Conservation (phyloP, 2,888 invertebrate species). For the Clitarchus hookeri region DNA sequence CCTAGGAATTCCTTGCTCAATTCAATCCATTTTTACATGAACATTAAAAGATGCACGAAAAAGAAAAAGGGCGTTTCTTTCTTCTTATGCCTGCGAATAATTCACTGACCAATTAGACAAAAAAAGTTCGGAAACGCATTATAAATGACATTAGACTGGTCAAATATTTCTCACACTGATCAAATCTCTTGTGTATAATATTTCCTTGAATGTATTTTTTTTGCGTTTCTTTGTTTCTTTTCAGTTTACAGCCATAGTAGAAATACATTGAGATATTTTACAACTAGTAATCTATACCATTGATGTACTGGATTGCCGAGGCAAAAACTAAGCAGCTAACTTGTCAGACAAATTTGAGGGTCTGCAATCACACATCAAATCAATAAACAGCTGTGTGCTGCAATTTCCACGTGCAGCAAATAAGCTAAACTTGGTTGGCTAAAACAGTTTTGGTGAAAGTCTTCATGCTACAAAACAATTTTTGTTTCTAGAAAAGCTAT, state of each 20-base stretch:
- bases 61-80: constrained; percentile 11
- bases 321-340: neutral
- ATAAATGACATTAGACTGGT: neutral
- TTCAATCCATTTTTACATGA: neutral
- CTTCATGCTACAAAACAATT: constrained; percentile 17
- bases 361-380: neutral
- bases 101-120: neutral
- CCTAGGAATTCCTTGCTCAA: neutral
- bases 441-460: too few species aligned
- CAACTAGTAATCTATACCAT: neutral
- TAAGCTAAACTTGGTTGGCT: neutral
- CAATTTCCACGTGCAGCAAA: neutral
- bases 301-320: neutral
- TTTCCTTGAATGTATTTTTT: neutral
- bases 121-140: neutral
- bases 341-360: neutral
- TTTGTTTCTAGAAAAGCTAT: constrained; percentile 15
- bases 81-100: neutral
- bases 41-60: constrained; percentile 16
- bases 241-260: neutral
- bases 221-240: constrained; percentile 12
- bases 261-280: neutral
- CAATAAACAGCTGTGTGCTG: constrained; percentile 17
- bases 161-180: neutral
- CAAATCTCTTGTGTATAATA: neutral